Conservation (phyloP, 2,797 vertebrate species). For the Spheniscus humboldti region DNA sequence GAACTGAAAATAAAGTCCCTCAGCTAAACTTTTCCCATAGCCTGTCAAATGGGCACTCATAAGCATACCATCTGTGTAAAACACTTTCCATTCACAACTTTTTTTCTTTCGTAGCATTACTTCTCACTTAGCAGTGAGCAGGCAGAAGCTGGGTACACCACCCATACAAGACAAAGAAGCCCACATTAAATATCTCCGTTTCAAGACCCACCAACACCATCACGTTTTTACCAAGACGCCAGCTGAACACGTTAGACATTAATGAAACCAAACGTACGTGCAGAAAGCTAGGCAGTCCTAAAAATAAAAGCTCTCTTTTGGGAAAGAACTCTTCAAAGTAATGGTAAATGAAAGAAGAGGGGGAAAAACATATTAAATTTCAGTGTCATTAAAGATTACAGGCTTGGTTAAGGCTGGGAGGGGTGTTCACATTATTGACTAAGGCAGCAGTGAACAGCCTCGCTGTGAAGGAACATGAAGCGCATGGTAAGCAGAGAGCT, state of each 20-base stretch:
- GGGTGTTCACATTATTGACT: not conserved
- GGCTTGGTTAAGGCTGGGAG: not conserved
- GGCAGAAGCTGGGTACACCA: not conserved
- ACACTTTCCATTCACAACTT: conserved; percentile 27
- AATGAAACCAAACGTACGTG: not conserved
- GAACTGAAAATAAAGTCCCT: not conserved
- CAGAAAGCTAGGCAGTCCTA: not conserved
- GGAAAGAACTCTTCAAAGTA: not conserved
- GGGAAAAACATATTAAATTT: not conserved
- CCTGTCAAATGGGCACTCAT: conserved; percentile 5
- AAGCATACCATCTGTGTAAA: conserved; percentile 5
- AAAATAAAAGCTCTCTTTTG: not conserved
- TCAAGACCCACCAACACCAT: not conserved
- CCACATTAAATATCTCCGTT: not conserved
- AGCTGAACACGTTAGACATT: not conserved
- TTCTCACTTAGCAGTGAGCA: not conserved
- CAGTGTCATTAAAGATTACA: not conserved
- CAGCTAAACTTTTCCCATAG: not conserved
- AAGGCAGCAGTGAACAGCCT: not conserved
- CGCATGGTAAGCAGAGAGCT: not conserved
- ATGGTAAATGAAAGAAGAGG: not conserved
- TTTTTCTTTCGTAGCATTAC: not conserved
- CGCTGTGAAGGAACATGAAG: not conserved
- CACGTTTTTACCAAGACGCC: not conserved
- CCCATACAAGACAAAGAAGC: not conserved